Evolutionary conservation across 2,797 vertebrate species (phyloP).

Genomic region (Anguilla megastoma): DNA sequence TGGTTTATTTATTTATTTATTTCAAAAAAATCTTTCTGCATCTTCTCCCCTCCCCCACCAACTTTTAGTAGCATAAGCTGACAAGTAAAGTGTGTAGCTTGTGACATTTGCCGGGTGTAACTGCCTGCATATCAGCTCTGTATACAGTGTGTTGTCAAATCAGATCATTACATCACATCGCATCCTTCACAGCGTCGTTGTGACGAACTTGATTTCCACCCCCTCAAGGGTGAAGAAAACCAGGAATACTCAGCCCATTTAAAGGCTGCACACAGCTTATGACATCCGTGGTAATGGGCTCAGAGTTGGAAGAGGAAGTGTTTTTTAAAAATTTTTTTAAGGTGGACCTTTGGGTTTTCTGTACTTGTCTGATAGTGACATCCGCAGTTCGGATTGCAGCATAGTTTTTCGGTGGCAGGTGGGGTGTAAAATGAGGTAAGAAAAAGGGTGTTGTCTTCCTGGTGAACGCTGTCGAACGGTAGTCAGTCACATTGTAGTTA

Average conservation of each 20-base stretch:
- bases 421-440: constrained; percentile 39
- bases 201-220: background rate
- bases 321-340: background rate
- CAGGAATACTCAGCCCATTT: background rate
- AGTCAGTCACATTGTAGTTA: constrained; percentile 60
- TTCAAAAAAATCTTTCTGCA: background rate
- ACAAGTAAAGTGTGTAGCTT: constrained; percentile 47
- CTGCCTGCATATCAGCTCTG: constrained; percentile 45
- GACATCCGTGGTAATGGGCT: background rate
- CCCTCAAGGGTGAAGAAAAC: background rate
- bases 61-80: constrained; percentile 42
- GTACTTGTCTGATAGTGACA: background rate
- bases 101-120: constrained; percentile 44
- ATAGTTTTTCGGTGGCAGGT: constrained; percentile 37
- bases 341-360: background rate
- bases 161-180: background rate
- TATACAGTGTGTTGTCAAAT: constrained; percentile 41
- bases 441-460: background rate
- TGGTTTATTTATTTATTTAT: constrained; percentile 22
- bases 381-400: background rate
- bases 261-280: background rate
- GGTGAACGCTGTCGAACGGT: constrained; percentile 58
- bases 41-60: background rate
- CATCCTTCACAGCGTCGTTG: background rate
- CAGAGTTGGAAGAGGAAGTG: background rate